These are phyloP conservation scores for Telmatochromis sp. DNA, from an alignment of 2,113 vertebrate species.

Conservation along the genomic window DNA sequence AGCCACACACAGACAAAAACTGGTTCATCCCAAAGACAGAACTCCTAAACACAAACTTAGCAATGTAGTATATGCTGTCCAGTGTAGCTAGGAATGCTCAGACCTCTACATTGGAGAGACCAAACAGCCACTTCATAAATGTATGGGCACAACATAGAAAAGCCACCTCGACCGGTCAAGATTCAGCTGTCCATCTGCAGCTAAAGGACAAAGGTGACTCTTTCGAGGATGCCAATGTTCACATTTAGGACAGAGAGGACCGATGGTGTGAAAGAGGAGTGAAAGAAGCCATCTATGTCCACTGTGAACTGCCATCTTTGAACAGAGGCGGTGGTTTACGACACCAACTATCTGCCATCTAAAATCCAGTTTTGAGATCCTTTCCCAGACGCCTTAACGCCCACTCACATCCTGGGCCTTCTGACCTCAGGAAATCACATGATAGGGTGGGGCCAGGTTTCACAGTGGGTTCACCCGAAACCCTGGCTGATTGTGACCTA, in stretches of 20 bases:
- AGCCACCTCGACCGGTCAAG: background rate
- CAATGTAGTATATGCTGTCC: background rate
- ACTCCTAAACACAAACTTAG: background rate
- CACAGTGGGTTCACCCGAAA: background rate
- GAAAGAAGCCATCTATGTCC: fast-evolving
- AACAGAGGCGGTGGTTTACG: background rate
- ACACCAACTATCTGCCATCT: background rate
- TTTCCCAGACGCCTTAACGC: fast-evolving
- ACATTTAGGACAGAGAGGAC: background rate
- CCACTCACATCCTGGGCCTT: background rate
- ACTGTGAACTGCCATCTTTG: fast-evolving
- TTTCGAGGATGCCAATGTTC: background rate
- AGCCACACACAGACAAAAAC: background rate
- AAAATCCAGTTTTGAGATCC: background rate
- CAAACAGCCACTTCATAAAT: background rate
- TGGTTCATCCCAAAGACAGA: background rate
- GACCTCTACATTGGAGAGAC: background rate
- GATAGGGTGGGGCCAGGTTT: background rate
- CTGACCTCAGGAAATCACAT: background rate
- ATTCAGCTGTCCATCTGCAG: fast-evolving
- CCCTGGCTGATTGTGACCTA: background rate
- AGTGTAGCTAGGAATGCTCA: background rate
- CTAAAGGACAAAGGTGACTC: fast-evolving
- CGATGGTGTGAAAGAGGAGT: background rate
- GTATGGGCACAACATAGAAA: background rate